A percentile compares a stretch with the other conserved stretches of the same genome.
Conservation (phyloP, 1,140 invertebrate genomes). For the Neodiprion pinetum region DNA sequence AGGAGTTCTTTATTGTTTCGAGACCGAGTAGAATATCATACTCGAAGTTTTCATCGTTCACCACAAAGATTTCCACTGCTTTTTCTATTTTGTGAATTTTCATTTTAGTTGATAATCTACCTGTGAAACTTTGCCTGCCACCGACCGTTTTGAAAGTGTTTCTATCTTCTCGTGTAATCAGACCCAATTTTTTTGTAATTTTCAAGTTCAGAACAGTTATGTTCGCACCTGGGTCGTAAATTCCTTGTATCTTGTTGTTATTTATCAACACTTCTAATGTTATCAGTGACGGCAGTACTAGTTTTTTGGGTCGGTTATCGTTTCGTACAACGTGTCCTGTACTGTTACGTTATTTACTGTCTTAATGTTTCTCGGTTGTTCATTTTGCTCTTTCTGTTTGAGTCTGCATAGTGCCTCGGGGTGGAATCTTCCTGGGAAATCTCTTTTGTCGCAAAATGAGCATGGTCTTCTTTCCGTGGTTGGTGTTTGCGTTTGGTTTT, state of each 20-base stretch:
- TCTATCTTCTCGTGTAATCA: background rate
- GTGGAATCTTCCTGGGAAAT: constrained; percentile 24
- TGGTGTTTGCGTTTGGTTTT: no score
- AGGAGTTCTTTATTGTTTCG: no score
- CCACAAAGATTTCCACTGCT: constrained; percentile 11
- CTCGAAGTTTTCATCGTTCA: constrained; percentile 24
- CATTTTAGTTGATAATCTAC: constrained; percentile 17
- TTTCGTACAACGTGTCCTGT: constrained; percentile 12
- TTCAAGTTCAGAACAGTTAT: background rate
- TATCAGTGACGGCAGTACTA: background rate
- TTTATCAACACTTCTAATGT: background rate
- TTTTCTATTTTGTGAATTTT: constrained; percentile 27
- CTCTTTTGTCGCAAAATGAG: no score
- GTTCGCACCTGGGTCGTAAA: constrained; percentile 1
- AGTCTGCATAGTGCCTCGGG: constrained; percentile 22
- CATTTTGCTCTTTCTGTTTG: constrained; percentile 18
- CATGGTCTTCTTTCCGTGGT: no score
- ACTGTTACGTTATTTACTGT: constrained; percentile 26
- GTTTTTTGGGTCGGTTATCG: background rate
- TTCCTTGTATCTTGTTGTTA: constrained; percentile 1
- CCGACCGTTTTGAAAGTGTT: constrained; percentile 9
- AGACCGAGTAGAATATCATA: constrained; percentile 26
- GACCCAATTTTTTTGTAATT: background rate
- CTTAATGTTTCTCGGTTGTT: constrained; percentile 21
- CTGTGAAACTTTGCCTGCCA: constrained; percentile 19